Conservation (phyloP, 2,113 vertebrate genomes). For the Actenoides lindsayi region DNA sequence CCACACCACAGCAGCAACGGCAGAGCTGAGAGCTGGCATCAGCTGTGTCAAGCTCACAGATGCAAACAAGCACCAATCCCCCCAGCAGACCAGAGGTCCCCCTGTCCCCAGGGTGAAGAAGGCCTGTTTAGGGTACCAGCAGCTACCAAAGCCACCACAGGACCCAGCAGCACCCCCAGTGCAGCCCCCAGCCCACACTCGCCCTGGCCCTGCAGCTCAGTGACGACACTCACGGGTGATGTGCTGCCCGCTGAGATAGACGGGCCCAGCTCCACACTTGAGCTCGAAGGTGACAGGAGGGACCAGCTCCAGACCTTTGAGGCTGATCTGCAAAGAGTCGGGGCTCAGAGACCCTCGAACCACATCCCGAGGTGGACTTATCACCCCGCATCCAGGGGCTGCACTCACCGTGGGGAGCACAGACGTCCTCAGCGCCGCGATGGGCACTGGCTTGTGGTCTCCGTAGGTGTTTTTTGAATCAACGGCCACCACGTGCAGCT, state of each 20-base stretch:
- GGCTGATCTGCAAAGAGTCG: constrained; percentile 52
- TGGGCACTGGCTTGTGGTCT: constrained; percentile 17
- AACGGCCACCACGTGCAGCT: constrained; percentile 70
- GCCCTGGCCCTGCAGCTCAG: rapidly evolving
- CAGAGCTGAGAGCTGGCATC: rapidly evolving
- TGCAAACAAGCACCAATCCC: too few relatives aligned
- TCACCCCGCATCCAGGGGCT: rapidly evolving
- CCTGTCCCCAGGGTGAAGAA: rapidly evolving
- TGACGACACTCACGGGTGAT: constrained; percentile 56
- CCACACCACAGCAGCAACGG: rapidly evolving
- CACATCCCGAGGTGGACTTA: rapidly evolving
- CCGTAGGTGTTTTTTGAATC: constrained; percentile 22
- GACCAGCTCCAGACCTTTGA: constrained; percentile 67
- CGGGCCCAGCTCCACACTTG: constrained; percentile 65
- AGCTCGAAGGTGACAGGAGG: constrained; percentile 72
- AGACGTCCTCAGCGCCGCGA: constrained; percentile 48
- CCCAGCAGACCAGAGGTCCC: background rate
- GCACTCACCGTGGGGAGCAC: constrained; percentile 68
- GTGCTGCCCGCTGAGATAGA: constrained; percentile 71
- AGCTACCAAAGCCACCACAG: background rate
- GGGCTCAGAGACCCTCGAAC: background rate
- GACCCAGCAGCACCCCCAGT: background rate
- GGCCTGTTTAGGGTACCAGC: background rate
- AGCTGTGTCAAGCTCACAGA: rapidly evolving
- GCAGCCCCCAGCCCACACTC: background rate